A percentile compares a stretch with the other conserved stretches of the same genome.
These are phyloP conservation scores for Leptothorax acervorum DNA, from an alignment of 2,888 invertebrate genomes.

Conservation along the genomic window DNA sequence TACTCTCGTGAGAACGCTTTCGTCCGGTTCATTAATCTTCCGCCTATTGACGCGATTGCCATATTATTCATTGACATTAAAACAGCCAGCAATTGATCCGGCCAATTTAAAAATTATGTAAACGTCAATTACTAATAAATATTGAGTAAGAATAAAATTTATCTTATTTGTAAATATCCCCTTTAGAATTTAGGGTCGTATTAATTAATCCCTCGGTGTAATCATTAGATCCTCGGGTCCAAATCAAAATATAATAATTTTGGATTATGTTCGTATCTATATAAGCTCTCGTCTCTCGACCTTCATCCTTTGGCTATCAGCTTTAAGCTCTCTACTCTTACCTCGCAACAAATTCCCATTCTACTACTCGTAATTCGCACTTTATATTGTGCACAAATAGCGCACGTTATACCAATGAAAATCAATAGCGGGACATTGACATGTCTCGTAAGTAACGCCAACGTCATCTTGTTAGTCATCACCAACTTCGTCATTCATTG, in stretches of 20 bases:
- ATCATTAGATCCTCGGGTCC: neutral
- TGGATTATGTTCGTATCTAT: neutral
- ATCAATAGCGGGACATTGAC: neutral
- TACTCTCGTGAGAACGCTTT: constrained; percentile 5
- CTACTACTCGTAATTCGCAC: neutral
- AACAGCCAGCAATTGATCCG: neutral
- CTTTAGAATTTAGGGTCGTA: neutral
- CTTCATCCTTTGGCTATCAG: neutral
- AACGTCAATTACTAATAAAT: neutral
- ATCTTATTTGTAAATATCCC: neutral
- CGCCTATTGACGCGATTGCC: neutral
- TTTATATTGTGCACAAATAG: neutral
- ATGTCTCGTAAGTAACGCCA: neutral
- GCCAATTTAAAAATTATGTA: neutral
- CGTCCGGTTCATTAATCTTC: constrained; percentile 8
- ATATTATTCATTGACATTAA: neutral
- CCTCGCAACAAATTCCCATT: neutral
- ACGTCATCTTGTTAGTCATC: neutral
- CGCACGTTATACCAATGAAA: neutral
- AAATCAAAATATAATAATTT: constrained; percentile 15
- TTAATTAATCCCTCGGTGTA: neutral
- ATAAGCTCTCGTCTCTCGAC: neutral
- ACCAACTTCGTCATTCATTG: neutral
- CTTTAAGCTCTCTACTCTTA: neutral
- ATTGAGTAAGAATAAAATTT: neutral